A percentile compares a stretch with the other conserved stretches of the same genome.
These are phyloP conservation scores for Eospalax fontanierii DNA, from an alignment of 2,797 vertebrate genomes.

Conservation along the genomic window DNA sequence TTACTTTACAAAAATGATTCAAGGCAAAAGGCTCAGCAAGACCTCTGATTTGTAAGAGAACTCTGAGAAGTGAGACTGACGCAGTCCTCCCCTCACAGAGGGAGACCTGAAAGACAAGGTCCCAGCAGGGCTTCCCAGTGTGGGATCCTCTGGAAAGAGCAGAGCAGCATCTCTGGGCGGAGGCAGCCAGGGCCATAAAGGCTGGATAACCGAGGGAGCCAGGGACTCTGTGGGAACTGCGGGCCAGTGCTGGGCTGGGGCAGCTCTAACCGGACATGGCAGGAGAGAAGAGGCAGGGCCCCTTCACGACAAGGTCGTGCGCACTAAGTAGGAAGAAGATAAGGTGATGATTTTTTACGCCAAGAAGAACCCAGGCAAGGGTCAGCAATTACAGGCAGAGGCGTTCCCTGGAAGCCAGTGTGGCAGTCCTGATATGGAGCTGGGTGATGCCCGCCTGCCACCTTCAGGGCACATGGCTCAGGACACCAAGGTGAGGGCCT, in stretches of 20 bases:
- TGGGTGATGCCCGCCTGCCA: neutral
- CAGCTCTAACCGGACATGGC: rapidly evolving
- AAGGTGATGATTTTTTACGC: too few relatives aligned
- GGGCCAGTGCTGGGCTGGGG: neutral
- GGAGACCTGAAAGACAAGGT: neutral
- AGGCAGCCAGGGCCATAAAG: neutral
- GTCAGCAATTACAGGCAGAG: rapidly evolving
- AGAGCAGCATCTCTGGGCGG: too few relatives aligned
- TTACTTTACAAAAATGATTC: neutral
- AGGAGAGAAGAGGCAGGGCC: neutral
- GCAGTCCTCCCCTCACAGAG: too few relatives aligned
- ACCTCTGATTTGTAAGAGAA: neutral
- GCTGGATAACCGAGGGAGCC: too few relatives aligned
- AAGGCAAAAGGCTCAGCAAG: neutral
- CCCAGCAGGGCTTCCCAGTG: neutral
- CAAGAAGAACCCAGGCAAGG: too few relatives aligned
- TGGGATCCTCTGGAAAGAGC: neutral
- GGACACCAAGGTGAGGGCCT: neutral
- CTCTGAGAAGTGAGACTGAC: neutral
- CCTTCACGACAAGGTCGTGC: too few relatives aligned
- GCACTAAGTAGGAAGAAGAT: neutral
- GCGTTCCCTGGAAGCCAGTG: neutral
- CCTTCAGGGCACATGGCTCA: neutral
- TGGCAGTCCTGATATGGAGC: rapidly evolving
- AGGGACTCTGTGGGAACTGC: neutral